A percentile compares a stretch with the other conserved stretches of the same genome.
phyloP scores from a whole-genome alignment of 2,113 vertebrate genomes.

The Phyllopteryx taeniolatus region DNA sequence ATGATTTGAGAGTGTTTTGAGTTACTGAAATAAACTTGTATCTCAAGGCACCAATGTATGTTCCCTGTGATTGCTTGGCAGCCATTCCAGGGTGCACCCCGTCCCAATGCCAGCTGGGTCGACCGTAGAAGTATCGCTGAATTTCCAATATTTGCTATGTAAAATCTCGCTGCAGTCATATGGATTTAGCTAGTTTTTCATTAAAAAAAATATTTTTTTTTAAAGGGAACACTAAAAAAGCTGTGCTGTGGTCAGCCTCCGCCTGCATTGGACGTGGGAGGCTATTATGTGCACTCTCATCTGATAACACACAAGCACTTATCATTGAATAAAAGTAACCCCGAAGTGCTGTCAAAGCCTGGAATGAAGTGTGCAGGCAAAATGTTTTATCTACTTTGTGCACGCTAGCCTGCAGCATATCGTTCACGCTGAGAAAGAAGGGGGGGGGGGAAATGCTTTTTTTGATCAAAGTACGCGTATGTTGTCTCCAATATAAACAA shows the following conservation, averaged over 20 bases:
- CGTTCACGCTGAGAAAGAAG: neutral
- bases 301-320: slow-evolving; percentile 44
- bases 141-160: slow-evolving; percentile 22
- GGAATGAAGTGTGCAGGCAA: slow-evolving; percentile 5
- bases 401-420: slow-evolving; percentile 5
- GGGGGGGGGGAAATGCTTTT: slow-evolving; percentile 16
- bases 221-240: slow-evolving; percentile 49
- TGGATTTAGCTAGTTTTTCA: slow-evolving; percentile 39
- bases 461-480: slow-evolving; percentile 3
- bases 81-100: no score
- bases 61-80: no score
- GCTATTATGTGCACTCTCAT: slow-evolving; percentile 67
- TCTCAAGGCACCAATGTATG: no score
- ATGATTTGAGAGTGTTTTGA: no score
- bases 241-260: slow-evolving; percentile 45
- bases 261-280: slow-evolving; percentile 71
- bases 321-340: slow-evolving; percentile 26
- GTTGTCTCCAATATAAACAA: neutral
- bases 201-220: slow-evolving; percentile 27
- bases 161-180: slow-evolving; percentile 43
- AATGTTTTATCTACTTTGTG: slow-evolving; percentile 1
- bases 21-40: no score
- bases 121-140: no score
- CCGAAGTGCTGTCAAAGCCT: slow-evolving; percentile 14
- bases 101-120: no score